Evolutionary conservation across 2,113 vertebrate genomes (phyloP), one percentile per base, ranked within the genome.

Genomic region (Colius striatus): DNA sequence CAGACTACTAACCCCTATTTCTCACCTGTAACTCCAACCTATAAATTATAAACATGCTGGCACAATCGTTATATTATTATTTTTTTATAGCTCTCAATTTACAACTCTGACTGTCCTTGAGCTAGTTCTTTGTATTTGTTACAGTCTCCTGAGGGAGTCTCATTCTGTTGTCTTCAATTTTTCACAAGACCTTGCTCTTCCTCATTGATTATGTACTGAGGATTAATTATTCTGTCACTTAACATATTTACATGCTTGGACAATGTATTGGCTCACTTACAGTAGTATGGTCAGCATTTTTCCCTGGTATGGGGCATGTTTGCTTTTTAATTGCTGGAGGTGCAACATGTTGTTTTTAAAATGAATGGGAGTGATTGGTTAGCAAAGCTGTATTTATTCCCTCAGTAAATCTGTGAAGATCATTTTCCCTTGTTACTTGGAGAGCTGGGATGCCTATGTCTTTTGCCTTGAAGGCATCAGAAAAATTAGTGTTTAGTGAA

Each of bases 171-270:
- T 89, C 94, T 96, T 95, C 93, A 80, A 23, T 97, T 97, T 96
- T 97, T 96, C 92, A 94, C 61, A 94, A 93, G 94, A 74, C 84
- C 63, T 90, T 94, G 92, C 87, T 95, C 62, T 97, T 97, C 65
- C 76, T 97, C 94, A 97, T 95, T 96, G 96, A 97, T 96, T 96
- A 96, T 89, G 68, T 96, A 96, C n/a, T n/a, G 47, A 97, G 95
- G 86, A 98, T 98, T 98, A 98, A 98, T 98, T 97, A 96, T 94
- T 55, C 92, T 98, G 97, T 97, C 97, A 94, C 55, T 76, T 95
- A 88, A 84, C 92, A 67, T 97, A 94, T 97, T 97, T 97, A 95
- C 20, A 80, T 96, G 90, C 81, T 94, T 87, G 79, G 90, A 94
- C 87, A 83, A 57, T 76, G 81, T 90, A 95, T 96, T 92, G 85